A percentile compares a stretch with the other conserved stretches of the same genome.
These are phyloP conservation scores for Aphrocallistes beatrix DNA, from an alignment of 37 sponge, comb jelly and placozoan species.

Conservation along the genomic window DNA sequence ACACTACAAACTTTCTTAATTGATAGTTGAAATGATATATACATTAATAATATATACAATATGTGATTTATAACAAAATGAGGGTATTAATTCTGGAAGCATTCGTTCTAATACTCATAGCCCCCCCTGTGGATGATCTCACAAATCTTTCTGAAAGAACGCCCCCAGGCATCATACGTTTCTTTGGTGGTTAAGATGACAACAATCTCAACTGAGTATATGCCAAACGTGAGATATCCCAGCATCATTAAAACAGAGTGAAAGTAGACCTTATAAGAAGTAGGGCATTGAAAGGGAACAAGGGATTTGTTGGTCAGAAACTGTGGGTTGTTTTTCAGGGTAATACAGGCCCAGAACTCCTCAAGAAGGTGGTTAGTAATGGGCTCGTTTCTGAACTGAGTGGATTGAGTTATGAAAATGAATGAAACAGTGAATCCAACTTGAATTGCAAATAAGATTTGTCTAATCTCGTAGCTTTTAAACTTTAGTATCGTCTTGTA, in stretches of 20 bases:
- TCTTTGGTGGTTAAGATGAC: background rate
- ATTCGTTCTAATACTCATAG: too few relatives aligned
- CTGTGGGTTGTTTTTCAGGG: background rate
- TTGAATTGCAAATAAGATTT: background rate
- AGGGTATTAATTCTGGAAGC: too few relatives aligned
- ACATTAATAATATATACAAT: too few relatives aligned
- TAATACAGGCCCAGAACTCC: background rate
- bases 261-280: background rate
- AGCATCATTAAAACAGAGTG: background rate
- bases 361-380: background rate
- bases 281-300: background rate
- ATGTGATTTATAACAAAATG: too few relatives aligned
- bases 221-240: background rate
- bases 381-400: background rate
- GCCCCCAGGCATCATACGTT: background rate
- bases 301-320: background rate
- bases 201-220: background rate
- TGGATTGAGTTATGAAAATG: background rate
- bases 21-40: too few relatives aligned
- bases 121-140: too few relatives aligned
- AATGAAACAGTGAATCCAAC: background rate
- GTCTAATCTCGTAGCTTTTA: background rate
- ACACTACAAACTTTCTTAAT: too few relatives aligned
- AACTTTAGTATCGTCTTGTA: background rate
- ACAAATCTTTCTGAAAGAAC: background rate